Conservation (phyloP, 2,113 vertebrate species). For the mouse (Mus musculus) region GRCm39 chr11:82723001-82723500, state of each 20-base stretch:
- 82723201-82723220: too few species aligned
- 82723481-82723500: background rate
- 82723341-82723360: too few species aligned
- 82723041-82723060: background rate
- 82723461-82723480: background rate
- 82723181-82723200: too few species aligned
- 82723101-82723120: background rate
- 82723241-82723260: too few species aligned
- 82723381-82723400: background rate
- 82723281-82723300: too few species aligned
- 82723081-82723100: background rate
- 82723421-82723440: background rate
- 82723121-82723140: background rate
- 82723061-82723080: constrained; percentile 4
- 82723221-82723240: too few species aligned
- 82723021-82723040: background rate
- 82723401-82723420: background rate
- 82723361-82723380: background rate
- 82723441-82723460: background rate
- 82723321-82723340: too few species aligned
- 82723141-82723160: background rate
- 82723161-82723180: background rate
- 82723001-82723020: background rate
- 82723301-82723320: too few species aligned
- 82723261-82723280: too few species aligned